Base-by-base conservation (phyloP, 2,113 vertebrate species). In the Lamprologus speciosus region DNA sequence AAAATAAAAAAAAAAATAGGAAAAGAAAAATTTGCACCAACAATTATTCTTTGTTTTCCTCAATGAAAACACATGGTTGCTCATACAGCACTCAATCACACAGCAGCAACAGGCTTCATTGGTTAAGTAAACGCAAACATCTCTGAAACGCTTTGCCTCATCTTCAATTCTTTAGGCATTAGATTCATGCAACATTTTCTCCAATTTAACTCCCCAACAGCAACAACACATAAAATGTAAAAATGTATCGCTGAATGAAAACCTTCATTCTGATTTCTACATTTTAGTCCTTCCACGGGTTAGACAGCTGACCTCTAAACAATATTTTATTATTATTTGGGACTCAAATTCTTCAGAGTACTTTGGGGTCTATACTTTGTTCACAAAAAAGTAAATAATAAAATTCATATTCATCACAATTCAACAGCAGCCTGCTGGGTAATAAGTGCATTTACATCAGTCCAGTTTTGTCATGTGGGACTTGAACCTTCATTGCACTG, bases 171-270 rank as follows among this genome's bases (percentile, higher is more conserved):
- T n/a, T 35, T 6, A 35, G 60, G 6, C 17, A 40, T 13, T 13
- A 68, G 11, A 68, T 40, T 40, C 35, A 42, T 21, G 35, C 12
- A 21, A 42, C 8, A 4, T 70, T 70, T 70, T 42, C 60, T 8
- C 65, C n/a, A 21, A 42, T 42, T 70, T 14, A 3, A 40, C 11
- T 70, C n/a, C 4, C 17, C 35, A 42, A 23, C 2, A 70, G 65
- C 65, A 42, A 16, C 3, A 13, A 37, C 4, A 37, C 33, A 37
- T 5, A 19, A 65, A n/a, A 65, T 37, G 31, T n/a, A 35, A 12
- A 40, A 13, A 9, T 21, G 1, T 42, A 3, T 42, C 1, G 2
- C 37, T 9, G 0, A 70, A 23, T 42, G 0, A 42, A 23, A 14
- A 23, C 35, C 35, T 6, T 35, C 60, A 19, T 12, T 63, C 58